Percentiles rank a stretch among this genome's conserved stretches.
phyloP scores from a whole-genome alignment of 2,888 invertebrate species.

The Cataglyphis cursor region DNA sequence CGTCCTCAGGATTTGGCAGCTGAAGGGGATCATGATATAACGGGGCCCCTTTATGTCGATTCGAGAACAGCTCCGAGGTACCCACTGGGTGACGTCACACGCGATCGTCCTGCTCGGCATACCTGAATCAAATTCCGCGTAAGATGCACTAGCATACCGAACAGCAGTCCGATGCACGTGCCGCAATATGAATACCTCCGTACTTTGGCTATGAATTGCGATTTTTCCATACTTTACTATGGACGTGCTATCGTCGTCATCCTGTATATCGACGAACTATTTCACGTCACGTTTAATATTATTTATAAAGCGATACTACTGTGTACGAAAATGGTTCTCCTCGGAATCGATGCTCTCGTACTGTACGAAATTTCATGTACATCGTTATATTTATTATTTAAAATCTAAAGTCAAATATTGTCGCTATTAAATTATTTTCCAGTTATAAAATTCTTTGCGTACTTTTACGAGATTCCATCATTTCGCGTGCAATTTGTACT shows the following conservation, averaged over 20 bases:
- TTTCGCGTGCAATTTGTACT: neutral
- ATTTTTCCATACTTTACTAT: constrained; percentile 45
- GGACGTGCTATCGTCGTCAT: neutral
- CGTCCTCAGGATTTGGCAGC: constrained; percentile 81
- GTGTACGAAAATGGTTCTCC: neutral
- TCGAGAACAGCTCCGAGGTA: constrained; percentile 90
- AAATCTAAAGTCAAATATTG: neutral
- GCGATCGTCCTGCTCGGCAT: constrained; percentile 87
- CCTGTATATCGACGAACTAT: neutral
- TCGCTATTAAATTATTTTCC: neutral
- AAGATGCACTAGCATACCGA: constrained; percentile 53
- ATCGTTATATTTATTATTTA: neutral
- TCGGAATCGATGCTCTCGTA: neutral
- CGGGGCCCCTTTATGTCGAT: constrained; percentile 89
- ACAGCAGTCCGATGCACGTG: constrained; percentile 36
- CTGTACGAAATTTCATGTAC: neutral
- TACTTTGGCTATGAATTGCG: constrained; percentile 47
- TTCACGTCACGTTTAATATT: constrained; percentile 8
- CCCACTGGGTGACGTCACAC: constrained; percentile 88
- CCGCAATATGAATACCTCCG: constrained; percentile 47
- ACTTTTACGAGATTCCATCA: neutral
- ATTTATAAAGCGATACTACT: neutral
- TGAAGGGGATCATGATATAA: constrained; percentile 89
- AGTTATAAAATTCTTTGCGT: neutral
- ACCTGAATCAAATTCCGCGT: constrained; percentile 80